Percentiles rank a stretch among this genome's conserved stretches.
These are phyloP conservation scores for Drosophila yakuba DNA, from an alignment of 1,140 invertebrate genomes.

Conservation along the genomic window DNA sequence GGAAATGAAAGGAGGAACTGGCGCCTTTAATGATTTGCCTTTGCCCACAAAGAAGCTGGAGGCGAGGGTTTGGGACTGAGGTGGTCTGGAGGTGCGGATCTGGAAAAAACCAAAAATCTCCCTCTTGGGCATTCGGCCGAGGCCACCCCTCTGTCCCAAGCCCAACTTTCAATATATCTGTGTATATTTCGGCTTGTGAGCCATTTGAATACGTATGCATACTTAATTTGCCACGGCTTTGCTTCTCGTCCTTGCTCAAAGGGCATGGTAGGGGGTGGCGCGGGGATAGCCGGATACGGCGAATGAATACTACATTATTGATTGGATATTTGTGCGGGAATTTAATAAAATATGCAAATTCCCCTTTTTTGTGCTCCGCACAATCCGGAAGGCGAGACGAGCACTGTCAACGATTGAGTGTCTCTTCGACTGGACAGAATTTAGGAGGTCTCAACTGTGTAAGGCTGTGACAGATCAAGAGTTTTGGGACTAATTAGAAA, in stretches of 20 bases:
- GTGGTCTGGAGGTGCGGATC: constrained; percentile 36
- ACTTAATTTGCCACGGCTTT: constrained; percentile 80
- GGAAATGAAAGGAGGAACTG: constrained; percentile 17
- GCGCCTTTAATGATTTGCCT: constrained; percentile 69
- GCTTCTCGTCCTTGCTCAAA: constrained; percentile 42
- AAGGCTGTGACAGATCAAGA: constrained; percentile 20
- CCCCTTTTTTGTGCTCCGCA: constrained; percentile 52
- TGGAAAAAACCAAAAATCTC: constrained; percentile 76
- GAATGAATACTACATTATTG: constrained; percentile 76
- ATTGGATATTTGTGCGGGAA: constrained; percentile 80
- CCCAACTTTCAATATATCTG: constrained; percentile 34
- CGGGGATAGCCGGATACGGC: constrained; percentile 45
- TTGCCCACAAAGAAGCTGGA: constrained; percentile 51
- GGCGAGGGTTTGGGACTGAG: not conserved
- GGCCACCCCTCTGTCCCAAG: not conserved
- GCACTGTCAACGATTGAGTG: constrained; percentile 43
- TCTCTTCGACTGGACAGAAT: constrained; percentile 36
- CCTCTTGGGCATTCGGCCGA: constrained; percentile 59
- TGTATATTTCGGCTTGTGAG: constrained; percentile 68
- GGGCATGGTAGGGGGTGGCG: not conserved
- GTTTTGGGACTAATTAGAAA: constrained; percentile 44
- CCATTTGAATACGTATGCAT: constrained; percentile 82
- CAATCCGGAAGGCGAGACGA: constrained; percentile 53
- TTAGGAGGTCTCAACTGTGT: constrained; percentile 17
- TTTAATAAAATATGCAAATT: constrained; percentile 83